phyloP scores from a whole-genome alignment of 2,888 invertebrate species.

The Macrophya alboannulata region DNA sequence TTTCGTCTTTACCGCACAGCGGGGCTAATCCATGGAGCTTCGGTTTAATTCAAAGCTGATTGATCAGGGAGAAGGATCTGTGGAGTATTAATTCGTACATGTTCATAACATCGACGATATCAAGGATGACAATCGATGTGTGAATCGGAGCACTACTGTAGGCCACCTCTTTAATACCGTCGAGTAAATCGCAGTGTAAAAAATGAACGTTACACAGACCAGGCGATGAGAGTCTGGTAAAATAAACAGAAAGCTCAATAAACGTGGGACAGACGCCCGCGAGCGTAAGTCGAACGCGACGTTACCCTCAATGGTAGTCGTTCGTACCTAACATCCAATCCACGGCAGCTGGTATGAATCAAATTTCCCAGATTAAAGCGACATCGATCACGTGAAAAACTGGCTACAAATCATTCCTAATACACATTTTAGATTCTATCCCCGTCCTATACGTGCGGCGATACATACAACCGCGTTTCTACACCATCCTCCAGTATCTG shows the following conservation, averaged over 20 bases:
- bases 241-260: slow-evolving; percentile 51
- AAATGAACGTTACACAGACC: slow-evolving; percentile 17
- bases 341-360: slow-evolving; percentile 56
- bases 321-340: background rate
- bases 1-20: slow-evolving; percentile 37
- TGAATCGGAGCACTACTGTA: background rate
- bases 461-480: background rate
- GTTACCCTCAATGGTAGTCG: slow-evolving; percentile 50
- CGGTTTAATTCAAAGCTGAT: slow-evolving; percentile 22
- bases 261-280: slow-evolving; percentile 53
- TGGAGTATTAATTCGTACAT: background rate
- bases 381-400: slow-evolving; percentile 63
- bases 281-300: slow-evolving; percentile 61
- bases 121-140: background rate
- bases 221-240: slow-evolving; percentile 15
- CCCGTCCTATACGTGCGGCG: slow-evolving; percentile 59
- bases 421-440: slow-evolving; percentile 72
- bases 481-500: slow-evolving; percentile 21
- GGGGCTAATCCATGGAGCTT: background rate
- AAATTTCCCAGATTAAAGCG: slow-evolving; percentile 53
- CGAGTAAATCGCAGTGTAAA: background rate
- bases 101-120: background rate
- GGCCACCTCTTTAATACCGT: background rate
- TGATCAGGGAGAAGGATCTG: background rate
- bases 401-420: slow-evolving; percentile 70